Base-by-base conservation (phyloP, 2,113 vertebrate species). In the Platysteira castanea region DNA sequence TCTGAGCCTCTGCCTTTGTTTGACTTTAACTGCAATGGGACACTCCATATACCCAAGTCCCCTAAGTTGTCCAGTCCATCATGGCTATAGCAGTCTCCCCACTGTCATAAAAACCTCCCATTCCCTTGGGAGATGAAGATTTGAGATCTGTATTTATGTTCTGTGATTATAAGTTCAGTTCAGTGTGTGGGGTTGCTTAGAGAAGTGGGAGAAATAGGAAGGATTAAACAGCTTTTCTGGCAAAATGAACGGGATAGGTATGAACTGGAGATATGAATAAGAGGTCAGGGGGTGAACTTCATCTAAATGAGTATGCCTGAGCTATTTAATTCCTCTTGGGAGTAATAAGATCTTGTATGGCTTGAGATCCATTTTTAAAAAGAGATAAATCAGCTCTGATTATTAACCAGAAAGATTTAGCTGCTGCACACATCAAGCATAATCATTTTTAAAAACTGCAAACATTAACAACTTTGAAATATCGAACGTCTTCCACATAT, bases 321-420 rank as follows among this genome's bases (percentile, higher is more conserved):
- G 49, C 80, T 93, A 77, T 93, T 94, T 83, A 83, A 64, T 84
- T 91, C 61, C 64, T 94, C 46, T 47, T 73, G 86, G 54, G 89
- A 89, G n/a, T 53, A 75, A 44, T 90, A 84, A 92, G 78, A 71
- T 90, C 75, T 89, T 74, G 42, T 73, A 78, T 67, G 47, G 57
- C 69, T 47, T 59, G 53, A 96, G 61, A 94, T 91, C 78, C 92
- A 86, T 91, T 89, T 95, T 96, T 95, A 28, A 87, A 89, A 84
- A 90, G 49, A 86, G 46, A 88, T 88, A 92, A 93, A 93, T 96
- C 75, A 94, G 37, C 56, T 70, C 74, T 84, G 88, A 87, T 81
- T 74, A 95, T 84, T 84, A 93, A 75, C 18, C 59, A 84, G 57
- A 89, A 90, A 86, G 92, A 93, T 90, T 95, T 82, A 95, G 26